phyloP scores from a whole-genome alignment of 2,113 vertebrate genomes.

The Platycercus adscitus region DNA sequence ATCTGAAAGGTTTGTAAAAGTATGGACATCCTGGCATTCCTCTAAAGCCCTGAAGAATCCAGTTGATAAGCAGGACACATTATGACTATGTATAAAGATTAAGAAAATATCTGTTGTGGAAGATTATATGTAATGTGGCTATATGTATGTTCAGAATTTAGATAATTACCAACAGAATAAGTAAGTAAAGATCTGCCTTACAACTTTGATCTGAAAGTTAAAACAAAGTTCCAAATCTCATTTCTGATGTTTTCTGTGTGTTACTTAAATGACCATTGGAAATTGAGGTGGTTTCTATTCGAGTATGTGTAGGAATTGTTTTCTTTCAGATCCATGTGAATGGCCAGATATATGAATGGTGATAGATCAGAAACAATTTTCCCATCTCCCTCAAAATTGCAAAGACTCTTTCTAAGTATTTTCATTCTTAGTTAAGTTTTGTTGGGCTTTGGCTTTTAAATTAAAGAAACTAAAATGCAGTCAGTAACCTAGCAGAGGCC shows the following conservation, averaged over 20 bases:
- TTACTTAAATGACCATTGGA: neutral
- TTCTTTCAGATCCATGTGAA: neutral
- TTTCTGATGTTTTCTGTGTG: neutral
- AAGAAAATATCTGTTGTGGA: neutral
- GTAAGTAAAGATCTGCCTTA: neutral
- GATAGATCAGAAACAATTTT: neutral
- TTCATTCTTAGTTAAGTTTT: neutral
- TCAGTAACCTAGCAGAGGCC: neutral
- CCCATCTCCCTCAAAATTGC: neutral
- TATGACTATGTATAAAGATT: neutral
- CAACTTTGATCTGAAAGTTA: neutral
- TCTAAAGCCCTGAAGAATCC: neutral
- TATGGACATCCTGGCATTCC: neutral
- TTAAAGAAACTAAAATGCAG: neutral
- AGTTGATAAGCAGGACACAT: neutral
- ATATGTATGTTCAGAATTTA: neutral
- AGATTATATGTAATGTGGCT: neutral
- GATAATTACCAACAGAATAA: neutral
- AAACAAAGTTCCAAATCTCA: neutral
- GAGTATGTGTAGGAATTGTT: neutral
- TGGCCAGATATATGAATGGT: neutral
- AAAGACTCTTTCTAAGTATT: neutral
- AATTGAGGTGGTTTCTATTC: neutral
- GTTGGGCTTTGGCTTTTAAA: neutral
- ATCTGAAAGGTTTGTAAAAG: neutral